Evolutionary conservation across 2,113 vertebrate genomes (phyloP), one percentile per base, ranked within the genome.

Genomic region (Nycticorax nycticorax): DNA sequence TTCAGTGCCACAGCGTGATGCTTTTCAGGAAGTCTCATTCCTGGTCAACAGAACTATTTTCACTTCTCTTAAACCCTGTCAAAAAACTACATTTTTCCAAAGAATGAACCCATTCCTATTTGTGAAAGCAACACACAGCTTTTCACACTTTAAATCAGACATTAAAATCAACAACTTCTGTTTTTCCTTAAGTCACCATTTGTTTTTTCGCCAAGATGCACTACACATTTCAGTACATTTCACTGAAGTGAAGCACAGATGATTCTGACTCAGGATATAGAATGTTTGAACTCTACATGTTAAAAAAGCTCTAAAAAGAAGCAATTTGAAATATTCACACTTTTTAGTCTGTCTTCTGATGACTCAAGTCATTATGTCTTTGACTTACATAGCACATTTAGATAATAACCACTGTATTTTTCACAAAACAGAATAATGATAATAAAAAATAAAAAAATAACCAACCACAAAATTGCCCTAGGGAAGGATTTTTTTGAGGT

Each of bases 1-100:
- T 50, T 47, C 2, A 79, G 39, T 52, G 14, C 6, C 63, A 76
- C 0, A 64, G 1, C 0, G 0, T 41, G n/a, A 63, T 24, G n/a
- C 4, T 28, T 81, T 30, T 32, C 69, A 75, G 56, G 24, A 82
- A 76, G 12, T 26, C 39, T 88, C 26, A 43, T 68, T 83, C 33
- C 23, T 62, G 55, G n/a, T 32, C 37, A 69, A 52, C 12, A 69
- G 20, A 71, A 45, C 27, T 37, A 77, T 53, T 85, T 86, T 77
- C 30, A 56, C 28, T 57, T 53, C 33, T 64, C 33, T 82, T 72
- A 75, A 86, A 64, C 7, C 1, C 6, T 37, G 27, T 28, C 27
- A 52, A 88, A 79, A 74, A 85, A 56, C 41, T n/a, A 55, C 10
- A 30, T 12, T 62, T 62, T 80, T 52, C 33, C 47, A 76, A 30